Evolutionary conservation across 2,888 invertebrate species (phyloP).

Genomic region (Eupithecia tripunctaria): DNA sequence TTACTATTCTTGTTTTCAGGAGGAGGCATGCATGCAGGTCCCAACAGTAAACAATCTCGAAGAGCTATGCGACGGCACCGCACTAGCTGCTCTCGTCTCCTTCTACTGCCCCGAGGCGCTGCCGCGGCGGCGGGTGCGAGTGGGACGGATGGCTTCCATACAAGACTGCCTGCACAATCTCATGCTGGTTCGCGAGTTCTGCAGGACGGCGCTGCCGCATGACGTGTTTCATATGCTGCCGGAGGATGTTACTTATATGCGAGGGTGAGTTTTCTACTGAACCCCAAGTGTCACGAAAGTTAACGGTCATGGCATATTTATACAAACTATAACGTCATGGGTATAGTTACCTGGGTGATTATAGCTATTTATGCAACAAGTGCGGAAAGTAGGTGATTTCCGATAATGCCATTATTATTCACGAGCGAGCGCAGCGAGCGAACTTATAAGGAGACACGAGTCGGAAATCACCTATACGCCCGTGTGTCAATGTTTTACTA

Average conservation of each 20-base stretch:
- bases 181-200: conserved; percentile 94
- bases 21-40: conserved; percentile 84
- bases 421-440: too few relatives aligned
- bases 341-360: too few relatives aligned
- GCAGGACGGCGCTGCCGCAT: conserved; percentile 92
- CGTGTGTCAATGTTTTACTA: too few relatives aligned
- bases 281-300: not conserved
- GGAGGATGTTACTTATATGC: conserved; percentile 97
- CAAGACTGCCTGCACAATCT: conserved; percentile 97
- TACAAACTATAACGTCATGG: too few relatives aligned
- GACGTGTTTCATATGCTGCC: conserved; percentile 96
- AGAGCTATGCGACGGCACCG: conserved; percentile 96
- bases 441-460: too few relatives aligned
- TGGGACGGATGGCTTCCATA: conserved; percentile 88
- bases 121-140: conserved; percentile 82
- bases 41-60: conserved; percentile 91
- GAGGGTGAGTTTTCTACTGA: conserved; percentile 85
- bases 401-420: too few relatives aligned
- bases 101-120: conserved; percentile 90
- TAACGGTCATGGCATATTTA: too few relatives aligned
- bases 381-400: too few relatives aligned
- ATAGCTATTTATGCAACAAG: too few relatives aligned
- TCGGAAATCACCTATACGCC: too few relatives aligned
- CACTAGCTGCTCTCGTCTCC: conserved; percentile 93
- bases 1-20: conserved; percentile 69